Evolutionary conservation across 2,888 invertebrate species (phyloP), one percentile per base, ranked within the genome.

Genomic region (Drosophila pseudotalamancana): DNA sequence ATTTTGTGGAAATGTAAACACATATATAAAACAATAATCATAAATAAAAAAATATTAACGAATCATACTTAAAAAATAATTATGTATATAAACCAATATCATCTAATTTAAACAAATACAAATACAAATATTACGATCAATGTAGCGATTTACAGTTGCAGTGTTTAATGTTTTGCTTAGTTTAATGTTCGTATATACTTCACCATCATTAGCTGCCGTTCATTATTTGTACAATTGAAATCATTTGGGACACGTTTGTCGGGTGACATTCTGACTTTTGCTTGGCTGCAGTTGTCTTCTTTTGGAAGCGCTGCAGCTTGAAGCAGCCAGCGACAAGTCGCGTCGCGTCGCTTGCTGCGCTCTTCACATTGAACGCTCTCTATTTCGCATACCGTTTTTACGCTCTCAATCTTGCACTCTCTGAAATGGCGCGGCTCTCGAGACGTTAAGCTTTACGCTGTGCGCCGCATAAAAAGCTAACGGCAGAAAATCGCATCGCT

Each of bases 401-500:
- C 56, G 60, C 69, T 69, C 68, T 60, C 37, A 27, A 53, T 56
- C 56, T 61, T 69, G 57, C 69, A 57, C 63, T 53, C 57, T 60
- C 59, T 35, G 43, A 55, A 55, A 23, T 45, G 29, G 18, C 40
- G 55, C 35, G 45, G 46, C 71, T 72, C 75, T 65, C 70, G 40
- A 59, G 57, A 59, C 57, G 42, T 59, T 55, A 25, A 81, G 81
- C 78, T 75, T 72, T 79, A 60, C 68, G 51, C 55, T 60, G 51
- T 29, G 61, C 68, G 68, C 62, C 53, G 60, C 56, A 55, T 54
- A 74, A 66, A 79, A 83, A 83, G 66, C 77, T 80, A 80, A 80
- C 80, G 83, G 77, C 70, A 73, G 65, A 81, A 80, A 74, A 74
- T 82, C 71, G 77, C 83, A 75, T 57, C 66, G 80, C 32, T 66